These are phyloP conservation scores for Cairina moschata DNA, from an alignment of 2,113 vertebrate genomes.

Conservation along the genomic window DNA sequence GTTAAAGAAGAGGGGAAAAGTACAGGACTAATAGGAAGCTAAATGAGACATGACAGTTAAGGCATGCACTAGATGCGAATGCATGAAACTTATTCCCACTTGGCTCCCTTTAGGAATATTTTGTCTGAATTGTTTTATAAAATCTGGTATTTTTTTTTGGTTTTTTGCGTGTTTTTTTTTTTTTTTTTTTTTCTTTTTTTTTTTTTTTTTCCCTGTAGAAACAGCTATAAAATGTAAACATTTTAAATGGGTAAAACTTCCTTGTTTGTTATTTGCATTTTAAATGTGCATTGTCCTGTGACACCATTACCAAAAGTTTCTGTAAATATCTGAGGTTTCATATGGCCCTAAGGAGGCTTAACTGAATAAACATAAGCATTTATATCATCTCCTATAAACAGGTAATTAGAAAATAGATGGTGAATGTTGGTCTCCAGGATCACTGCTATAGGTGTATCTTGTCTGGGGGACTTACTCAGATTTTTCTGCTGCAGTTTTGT, in stretches of 20 bases:
- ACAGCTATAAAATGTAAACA: accelerated
- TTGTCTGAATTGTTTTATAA: not conserved
- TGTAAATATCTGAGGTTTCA: not conserved
- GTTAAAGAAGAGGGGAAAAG: not conserved
- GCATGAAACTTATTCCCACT: not conserved
- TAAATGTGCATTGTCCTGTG: not conserved
- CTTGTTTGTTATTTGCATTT: not conserved
- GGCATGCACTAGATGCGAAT: not conserved
- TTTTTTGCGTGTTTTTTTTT: not conserved
- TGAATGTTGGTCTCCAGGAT: not conserved
- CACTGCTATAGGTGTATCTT: not conserved
- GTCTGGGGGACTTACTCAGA: not conserved
- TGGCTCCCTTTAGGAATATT: not conserved
- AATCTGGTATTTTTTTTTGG: not conserved
- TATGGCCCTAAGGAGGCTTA: not conserved
- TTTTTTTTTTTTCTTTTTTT: not conserved
- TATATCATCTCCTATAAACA: not conserved
- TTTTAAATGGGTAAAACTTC: not conserved
- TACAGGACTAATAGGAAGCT: not conserved
- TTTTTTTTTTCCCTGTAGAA: not conserved
- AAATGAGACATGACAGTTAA: not conserved
- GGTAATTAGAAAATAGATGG: not conserved
- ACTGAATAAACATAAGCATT: not conserved
- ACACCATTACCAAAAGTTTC: not conserved
- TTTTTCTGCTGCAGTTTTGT: not conserved